Conservation (phyloP, 2,888 invertebrate species). For the Ditula angustiorana region DNA sequence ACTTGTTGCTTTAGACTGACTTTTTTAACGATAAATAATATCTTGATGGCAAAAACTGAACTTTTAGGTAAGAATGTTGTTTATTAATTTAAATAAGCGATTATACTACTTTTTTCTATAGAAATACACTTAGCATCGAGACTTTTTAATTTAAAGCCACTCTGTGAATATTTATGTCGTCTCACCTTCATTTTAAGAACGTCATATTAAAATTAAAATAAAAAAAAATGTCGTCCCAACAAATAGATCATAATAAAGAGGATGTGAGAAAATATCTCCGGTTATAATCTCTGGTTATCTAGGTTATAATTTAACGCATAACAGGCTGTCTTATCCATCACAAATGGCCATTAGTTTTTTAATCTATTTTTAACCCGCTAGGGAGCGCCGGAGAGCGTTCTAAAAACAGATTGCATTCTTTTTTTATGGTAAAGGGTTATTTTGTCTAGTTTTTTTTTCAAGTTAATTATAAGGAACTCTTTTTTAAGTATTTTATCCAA, state of each 20-base stretch:
- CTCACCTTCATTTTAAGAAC: conserved; percentile 4
- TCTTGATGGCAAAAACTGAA: too few relatives aligned
- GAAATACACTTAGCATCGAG: too few relatives aligned
- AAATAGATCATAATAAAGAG: conserved; percentile 56
- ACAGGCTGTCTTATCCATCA: conserved; percentile 54
- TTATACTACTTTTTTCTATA: too few relatives aligned
- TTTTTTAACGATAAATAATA: too few relatives aligned
- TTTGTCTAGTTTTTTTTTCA: conserved; percentile 8
- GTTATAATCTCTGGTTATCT: conserved; percentile 57
- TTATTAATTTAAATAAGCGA: too few relatives aligned
- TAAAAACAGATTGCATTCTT: conserved; percentile 48
- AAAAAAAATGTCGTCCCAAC: conserved; percentile 24
- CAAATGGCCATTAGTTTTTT: conserved; percentile 55
- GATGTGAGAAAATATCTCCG: conserved; percentile 52
- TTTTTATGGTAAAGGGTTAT: conserved; percentile 14
- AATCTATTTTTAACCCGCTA: conserved; percentile 60
- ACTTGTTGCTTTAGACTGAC: too few relatives aligned
- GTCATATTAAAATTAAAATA: background rate
- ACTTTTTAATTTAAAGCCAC: too few relatives aligned
- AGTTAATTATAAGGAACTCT: background rate
- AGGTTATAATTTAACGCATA: conserved; percentile 59
- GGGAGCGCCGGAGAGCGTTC: conserved; percentile 43
- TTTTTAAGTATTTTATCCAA: background rate
- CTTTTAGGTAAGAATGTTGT: too few relatives aligned
- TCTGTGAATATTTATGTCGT: too few relatives aligned